Conservation (phyloP, 2,113 vertebrate genomes). For the Hassar affinis region DNA sequence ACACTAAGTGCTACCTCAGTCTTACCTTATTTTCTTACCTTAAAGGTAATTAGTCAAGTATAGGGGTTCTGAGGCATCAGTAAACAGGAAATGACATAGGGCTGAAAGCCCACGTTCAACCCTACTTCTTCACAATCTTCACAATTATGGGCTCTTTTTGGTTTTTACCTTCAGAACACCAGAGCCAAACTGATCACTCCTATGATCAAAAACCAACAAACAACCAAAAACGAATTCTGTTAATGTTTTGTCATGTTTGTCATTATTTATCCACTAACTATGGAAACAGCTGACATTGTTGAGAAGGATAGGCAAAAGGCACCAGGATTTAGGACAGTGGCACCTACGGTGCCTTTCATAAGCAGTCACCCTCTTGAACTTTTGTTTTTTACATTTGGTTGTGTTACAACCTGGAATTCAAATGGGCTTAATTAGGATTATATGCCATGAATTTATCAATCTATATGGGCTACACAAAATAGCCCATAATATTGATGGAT, state of each 20-base stretch:
- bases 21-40: conserved; percentile 55
- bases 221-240: background rate
- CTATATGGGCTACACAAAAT: background rate
- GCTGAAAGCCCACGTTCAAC: conserved; percentile 57
- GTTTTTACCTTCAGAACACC: conserved; percentile 17
- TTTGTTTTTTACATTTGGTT: background rate
- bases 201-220: background rate
- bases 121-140: conserved; percentile 51
- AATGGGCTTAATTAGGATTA: background rate
- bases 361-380: background rate
- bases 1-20: conserved; percentile 32
- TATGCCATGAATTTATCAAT: background rate
- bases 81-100: conserved; percentile 78
- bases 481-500: background rate
- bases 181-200: conserved; percentile 4
- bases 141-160: conserved; percentile 65
- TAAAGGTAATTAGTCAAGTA: conserved; percentile 76
- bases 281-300: conserved; percentile 7
- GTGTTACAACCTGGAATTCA: background rate
- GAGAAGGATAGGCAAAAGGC: conserved; percentile 17
- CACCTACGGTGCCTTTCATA: background rate
- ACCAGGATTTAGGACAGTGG: background rate
- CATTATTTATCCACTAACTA: background rate
- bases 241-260: background rate
- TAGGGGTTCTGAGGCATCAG: conserved; percentile 73